Base-by-base conservation (phyloP, 2,888 invertebrate genomes). In the Pseudanteris insignis region DNA sequence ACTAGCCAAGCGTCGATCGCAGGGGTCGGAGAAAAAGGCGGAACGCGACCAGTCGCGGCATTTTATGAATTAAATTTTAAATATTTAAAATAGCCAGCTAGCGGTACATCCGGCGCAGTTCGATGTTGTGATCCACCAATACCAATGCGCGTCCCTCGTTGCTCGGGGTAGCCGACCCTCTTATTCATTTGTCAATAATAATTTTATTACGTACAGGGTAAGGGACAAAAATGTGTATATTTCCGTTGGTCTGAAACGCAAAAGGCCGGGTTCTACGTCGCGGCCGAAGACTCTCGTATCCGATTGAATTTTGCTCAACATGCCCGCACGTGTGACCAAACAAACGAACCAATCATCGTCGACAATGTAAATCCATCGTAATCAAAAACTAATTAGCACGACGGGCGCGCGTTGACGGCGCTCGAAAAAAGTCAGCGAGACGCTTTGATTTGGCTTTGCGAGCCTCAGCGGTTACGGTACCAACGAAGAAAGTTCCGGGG, bases 11-110 rank as follows among this genome's bases (percentile, higher is more conserved):
- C n/a, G n/a, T n/a, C n/a, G n/a, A n/a, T n/a, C n/a, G n/a, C n/a
- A n/a, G n/a, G n/a, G n/a, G n/a, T 11, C 13, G 13, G 9, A 9
- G 13, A 2, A 40, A 34, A 53, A 53, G 44, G 43, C 36, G 34
- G 44, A n/a, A n/a, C n/a, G n/a, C n/a, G n/a, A n/a, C n/a, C n/a
- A n/a, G n/a, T n/a, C n/a, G 50, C 70, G 74, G 78, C 79, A 78
- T 78, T 79, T 78, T 79, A 77, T 78, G 78, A 79, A 79, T 79
- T 76, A 79, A 79, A 79, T 79, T 79, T 78, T 79, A 79, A 79
- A 79, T 79, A 79, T 79, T 79, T 77, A 79, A 79, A 79, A 78
- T 76, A 75, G 76, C 74, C 72, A 69, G 68, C 64, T 69, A 55
- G 38, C 55, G 37, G 54, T 40, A 24, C 33, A 37, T 28, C 34